A percentile compares a stretch with the other conserved stretches of the same genome.
Conservation (phyloP, 2,113 vertebrate genomes). For the Siniperca chuatsi region DNA sequence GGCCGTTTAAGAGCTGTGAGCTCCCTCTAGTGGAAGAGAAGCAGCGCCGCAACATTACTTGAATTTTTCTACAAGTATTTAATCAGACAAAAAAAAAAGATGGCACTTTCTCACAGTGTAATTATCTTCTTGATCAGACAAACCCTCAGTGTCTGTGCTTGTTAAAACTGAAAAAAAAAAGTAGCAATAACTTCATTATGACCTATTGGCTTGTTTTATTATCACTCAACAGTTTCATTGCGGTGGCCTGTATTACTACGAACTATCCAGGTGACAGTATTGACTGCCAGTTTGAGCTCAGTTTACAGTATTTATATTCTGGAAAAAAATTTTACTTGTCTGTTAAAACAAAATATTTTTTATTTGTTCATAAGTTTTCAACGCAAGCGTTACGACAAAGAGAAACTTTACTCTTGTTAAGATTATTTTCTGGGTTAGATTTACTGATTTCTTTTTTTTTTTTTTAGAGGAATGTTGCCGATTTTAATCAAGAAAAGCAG, state of each 20-base stretch:
- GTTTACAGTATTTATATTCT: constrained; percentile 77
- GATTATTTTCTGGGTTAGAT: background rate
- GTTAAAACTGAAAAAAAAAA: constrained; percentile 42
- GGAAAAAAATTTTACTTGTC: constrained; percentile 1
- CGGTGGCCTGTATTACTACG: constrained; percentile 36
- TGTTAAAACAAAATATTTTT: constrained; percentile 15
- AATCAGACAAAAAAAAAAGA: constrained; percentile 53
- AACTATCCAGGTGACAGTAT: constrained; percentile 69
- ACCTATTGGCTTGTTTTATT: constrained; percentile 53
- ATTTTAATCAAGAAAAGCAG: constrained; percentile 32
- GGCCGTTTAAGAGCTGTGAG: constrained; percentile 55
- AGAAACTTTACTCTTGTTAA: background rate
- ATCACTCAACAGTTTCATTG: constrained; percentile 10
- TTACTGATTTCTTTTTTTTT: background rate
- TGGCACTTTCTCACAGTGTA: constrained; percentile 74
- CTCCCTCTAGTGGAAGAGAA: constrained; percentile 77
- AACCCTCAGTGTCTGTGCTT: constrained; percentile 41
- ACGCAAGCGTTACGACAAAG: background rate
- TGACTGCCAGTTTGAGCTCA: constrained; percentile 69
- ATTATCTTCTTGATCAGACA: constrained; percentile 32
- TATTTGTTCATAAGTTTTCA: constrained; percentile 2
- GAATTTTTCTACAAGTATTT: constrained; percentile 78
- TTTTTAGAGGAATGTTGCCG: constrained; percentile 1
- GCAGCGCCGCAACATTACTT: constrained; percentile 76
- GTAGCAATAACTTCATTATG: constrained; percentile 73